phyloP scores from a whole-genome alignment of 2,888 invertebrate species.

The Ophion ellenae region DNA sequence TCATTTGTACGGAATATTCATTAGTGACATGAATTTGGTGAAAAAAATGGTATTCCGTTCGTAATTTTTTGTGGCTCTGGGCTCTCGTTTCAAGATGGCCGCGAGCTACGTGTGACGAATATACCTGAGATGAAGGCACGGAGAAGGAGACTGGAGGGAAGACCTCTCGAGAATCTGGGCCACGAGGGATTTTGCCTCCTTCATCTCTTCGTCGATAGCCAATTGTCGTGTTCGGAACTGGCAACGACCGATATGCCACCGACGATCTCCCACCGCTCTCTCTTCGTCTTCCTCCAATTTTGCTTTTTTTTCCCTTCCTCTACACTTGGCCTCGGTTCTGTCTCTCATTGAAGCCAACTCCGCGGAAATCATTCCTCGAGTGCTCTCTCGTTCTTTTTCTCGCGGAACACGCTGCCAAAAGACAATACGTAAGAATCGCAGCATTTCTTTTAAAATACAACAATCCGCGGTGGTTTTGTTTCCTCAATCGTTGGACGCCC shows the following conservation, averaged over 20 bases:
- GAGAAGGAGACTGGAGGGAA: neutral
- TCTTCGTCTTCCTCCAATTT: constrained; percentile 14
- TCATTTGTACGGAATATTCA: too few relatives aligned
- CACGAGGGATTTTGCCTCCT: constrained; percentile 49
- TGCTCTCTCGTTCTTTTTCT: neutral
- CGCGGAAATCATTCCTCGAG: constrained; percentile 12
- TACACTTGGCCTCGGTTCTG: constrained; percentile 5
- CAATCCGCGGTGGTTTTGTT: neutral
- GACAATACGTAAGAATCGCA: neutral
- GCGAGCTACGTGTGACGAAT: constrained; percentile 25
- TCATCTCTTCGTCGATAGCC: constrained; percentile 47
- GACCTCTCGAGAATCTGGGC: constrained; percentile 44
- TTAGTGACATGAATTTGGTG: too few relatives aligned
- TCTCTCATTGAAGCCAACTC: constrained; percentile 12
- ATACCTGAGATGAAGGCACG: constrained; percentile 7
- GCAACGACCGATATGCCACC: constrained; percentile 52
- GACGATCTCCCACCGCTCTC: constrained; percentile 24
- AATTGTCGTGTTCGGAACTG: constrained; percentile 51
- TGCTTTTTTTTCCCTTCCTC: neutral
- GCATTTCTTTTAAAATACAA: neutral
- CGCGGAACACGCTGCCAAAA: neutral
- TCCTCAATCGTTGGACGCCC: neutral
- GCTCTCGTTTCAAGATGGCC: constrained; percentile 16
- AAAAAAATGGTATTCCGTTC: neutral
- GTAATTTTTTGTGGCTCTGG: neutral